These are phyloP conservation scores for Sarcophaga peregrina DNA, from an alignment of 1,140 invertebrate species.

Conservation along the genomic window DNA sequence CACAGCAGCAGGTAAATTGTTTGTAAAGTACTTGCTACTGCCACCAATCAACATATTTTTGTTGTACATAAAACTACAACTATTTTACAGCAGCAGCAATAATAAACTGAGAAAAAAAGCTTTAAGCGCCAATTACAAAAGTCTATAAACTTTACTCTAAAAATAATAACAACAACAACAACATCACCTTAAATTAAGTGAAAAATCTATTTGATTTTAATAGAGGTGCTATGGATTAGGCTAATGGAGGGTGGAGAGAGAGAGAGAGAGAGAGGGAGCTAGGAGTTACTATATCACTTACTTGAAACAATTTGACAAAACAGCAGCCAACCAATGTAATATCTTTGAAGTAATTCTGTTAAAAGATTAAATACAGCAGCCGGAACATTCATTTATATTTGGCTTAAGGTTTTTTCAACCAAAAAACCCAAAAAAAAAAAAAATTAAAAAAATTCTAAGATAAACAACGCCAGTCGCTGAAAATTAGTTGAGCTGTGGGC, in stretches of 20 bases:
- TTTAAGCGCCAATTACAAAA: slow-evolving; percentile 2
- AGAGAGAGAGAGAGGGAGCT: too few relatives aligned
- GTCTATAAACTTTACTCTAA: neutral
- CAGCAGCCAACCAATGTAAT: neutral
- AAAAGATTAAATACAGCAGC: neutral
- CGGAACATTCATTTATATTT: neutral
- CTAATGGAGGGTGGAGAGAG: too few relatives aligned
- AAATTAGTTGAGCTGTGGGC: neutral
- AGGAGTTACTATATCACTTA: neutral
- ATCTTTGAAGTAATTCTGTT: neutral
- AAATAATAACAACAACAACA: neutral
- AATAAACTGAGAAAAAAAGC: neutral
- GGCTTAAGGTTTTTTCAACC: neutral
- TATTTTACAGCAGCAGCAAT: neutral
- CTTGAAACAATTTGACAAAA: neutral
- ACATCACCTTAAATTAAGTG: neutral
- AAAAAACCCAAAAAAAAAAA: too few relatives aligned
- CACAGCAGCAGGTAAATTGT: slow-evolving; percentile 14
- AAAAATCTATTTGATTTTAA: neutral
- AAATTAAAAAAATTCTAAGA: too few relatives aligned
- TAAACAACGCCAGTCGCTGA: neutral
- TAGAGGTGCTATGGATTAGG: too few relatives aligned
- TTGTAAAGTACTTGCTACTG: neutral
- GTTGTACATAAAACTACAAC: neutral
- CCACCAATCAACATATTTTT: neutral